Percentiles rank a stretch among this genome's conserved stretches.
These are phyloP conservation scores for Axinella damicornis DNA, from an alignment of 37 sponge, comb jelly and placozoan species.

Conservation along the genomic window DNA sequence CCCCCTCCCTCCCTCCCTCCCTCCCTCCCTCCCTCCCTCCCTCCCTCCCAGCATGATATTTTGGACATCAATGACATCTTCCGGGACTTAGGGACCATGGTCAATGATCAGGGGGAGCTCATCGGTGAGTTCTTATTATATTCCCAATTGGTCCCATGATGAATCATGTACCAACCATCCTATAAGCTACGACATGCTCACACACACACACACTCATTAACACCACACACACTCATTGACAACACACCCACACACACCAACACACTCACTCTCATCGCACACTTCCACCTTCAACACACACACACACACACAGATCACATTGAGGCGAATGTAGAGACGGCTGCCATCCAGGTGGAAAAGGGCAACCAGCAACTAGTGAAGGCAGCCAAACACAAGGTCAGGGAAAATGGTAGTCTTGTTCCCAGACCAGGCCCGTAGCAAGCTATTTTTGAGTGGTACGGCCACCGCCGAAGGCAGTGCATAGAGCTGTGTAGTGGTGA, in stretches of 20 bases:
- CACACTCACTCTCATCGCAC: constrained; percentile 55
- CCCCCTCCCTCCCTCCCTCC: background rate
- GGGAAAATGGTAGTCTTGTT: no score
- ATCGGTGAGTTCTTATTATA: constrained; percentile 68
- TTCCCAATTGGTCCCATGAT: background rate
- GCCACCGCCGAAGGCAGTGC: no score
- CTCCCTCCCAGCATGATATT: constrained; percentile 72
- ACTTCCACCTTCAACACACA: background rate
- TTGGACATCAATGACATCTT: constrained; percentile 90
- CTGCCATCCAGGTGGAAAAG: constrained; percentile 48
- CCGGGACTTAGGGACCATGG: constrained; percentile 87
- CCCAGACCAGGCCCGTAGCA: no score
- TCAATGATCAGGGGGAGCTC: constrained; percentile 91
- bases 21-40: background rate
- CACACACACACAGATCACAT: constrained; percentile 67
- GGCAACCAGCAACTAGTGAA: constrained; percentile 71
- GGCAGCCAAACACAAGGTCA: constrained; percentile 75
- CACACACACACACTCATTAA: constrained; percentile 22
- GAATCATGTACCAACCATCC: no score
- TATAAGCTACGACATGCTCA: no score
- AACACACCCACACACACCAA: background rate
- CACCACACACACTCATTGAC: constrained; percentile 35
- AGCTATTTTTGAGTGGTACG: no score
- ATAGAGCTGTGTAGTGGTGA: no score
- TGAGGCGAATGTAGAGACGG: constrained; percentile 74